phyloP scores from a whole-genome alignment of 2,888 invertebrate genomes.

The Pyralis farinalis region DNA sequence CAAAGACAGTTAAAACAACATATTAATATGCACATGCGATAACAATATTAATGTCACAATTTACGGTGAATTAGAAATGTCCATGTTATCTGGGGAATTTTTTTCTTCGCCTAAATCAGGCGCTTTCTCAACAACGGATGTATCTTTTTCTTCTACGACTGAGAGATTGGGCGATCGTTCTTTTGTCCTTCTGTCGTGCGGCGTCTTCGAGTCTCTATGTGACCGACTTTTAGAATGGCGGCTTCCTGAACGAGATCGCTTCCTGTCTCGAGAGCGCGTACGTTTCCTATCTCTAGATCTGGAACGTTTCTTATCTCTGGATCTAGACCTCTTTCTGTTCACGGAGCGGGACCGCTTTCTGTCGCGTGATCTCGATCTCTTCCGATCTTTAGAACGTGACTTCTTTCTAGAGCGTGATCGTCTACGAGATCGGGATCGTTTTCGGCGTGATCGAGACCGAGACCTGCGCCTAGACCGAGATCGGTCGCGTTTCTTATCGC shows the following conservation, averaged over 20 bases:
- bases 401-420: conserved; percentile 63
- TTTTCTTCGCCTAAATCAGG: conserved; percentile 75
- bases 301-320: conserved; percentile 70
- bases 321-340: conserved; percentile 69
- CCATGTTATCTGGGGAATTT: conserved; percentile 87
- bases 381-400: conserved; percentile 74
- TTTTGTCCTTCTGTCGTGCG: conserved; percentile 59
- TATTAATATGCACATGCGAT: background rate
- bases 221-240: conserved; percentile 66
- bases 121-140: conserved; percentile 36
- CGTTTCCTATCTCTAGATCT: conserved; percentile 69
- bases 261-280: conserved; percentile 65
- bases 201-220: conserved; percentile 62
- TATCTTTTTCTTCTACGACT: conserved; percentile 47
- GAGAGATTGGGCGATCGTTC: conserved; percentile 56
- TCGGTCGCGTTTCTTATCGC: conserved; percentile 65
- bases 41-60: conserved; percentile 10
- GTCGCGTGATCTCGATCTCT: conserved; percentile 80
- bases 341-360: conserved; percentile 79
- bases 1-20: background rate
- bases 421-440: conserved; percentile 69
- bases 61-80: conserved; percentile 89
- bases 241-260: conserved; percentile 63
- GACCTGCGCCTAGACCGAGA: conserved; percentile 83
- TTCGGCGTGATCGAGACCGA: conserved; percentile 76